A percentile compares a stretch with the other conserved stretches of the same genome.
phyloP scores from a whole-genome alignment of 2,797 vertebrate genomes.

The Microchirus variegatus region DNA sequence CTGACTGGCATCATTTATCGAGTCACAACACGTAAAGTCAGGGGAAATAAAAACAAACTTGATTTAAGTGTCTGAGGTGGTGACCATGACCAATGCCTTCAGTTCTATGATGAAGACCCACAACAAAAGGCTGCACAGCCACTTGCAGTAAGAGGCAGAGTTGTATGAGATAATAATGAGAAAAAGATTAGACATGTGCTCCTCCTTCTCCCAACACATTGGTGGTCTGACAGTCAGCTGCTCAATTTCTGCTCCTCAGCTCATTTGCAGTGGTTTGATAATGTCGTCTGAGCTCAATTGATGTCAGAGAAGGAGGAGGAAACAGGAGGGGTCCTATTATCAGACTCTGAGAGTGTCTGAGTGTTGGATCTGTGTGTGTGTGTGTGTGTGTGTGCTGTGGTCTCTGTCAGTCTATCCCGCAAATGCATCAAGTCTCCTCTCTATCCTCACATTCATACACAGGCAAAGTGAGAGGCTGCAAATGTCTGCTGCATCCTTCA shows the following conservation, averaged over 20 bases:
- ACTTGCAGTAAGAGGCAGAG: slow-evolving; percentile 22
- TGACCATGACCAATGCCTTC: neutral
- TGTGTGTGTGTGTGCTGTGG: neutral
- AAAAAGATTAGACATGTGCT: slow-evolving; percentile 51
- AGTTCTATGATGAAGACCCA: no score
- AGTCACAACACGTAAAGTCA: no score
- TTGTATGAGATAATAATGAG: slow-evolving; percentile 51
- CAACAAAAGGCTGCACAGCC: no score
- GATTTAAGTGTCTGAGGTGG: slow-evolving; percentile 3
- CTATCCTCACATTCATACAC: slow-evolving; percentile 26
- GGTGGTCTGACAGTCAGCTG: slow-evolving; percentile 36
- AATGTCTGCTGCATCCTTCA: slow-evolving; percentile 50
- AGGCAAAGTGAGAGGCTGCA: slow-evolving; percentile 37
- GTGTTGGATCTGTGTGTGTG: slow-evolving; percentile 12
- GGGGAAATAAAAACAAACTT: no score
- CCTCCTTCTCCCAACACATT: slow-evolving; percentile 47
- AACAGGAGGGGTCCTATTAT: slow-evolving; percentile 12
- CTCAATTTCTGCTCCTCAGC: slow-evolving; percentile 28
- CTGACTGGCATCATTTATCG: slow-evolving; percentile 26
- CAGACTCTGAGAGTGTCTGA: slow-evolving; percentile 16
- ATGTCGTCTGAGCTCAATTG: slow-evolving; percentile 18
- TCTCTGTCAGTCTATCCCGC: slow-evolving; percentile 18
- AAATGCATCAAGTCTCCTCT: slow-evolving; percentile 38
- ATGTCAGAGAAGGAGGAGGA: slow-evolving; percentile 10
- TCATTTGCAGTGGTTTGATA: slow-evolving; percentile 27